Evolutionary conservation across 2,113 vertebrate species (phyloP), one percentile per base, ranked within the genome.

Genomic region (Paedocypris sp.): DNA sequence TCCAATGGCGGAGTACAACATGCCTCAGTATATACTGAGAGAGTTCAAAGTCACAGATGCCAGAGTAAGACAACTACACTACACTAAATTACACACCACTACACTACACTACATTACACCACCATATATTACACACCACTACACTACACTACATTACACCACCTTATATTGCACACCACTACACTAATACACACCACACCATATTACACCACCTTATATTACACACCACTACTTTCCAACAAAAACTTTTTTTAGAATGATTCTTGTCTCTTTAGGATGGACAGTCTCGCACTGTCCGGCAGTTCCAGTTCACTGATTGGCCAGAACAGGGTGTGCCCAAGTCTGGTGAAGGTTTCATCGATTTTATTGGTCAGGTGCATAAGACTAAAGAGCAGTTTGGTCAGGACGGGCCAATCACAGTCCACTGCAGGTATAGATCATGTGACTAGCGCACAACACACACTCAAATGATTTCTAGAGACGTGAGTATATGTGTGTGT

Each of bases 361-460:
- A 86, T 70, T 86, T 86, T 35, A 86, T 86, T 58, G 84, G 84
- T 43, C 84, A 86, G 64, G 84, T 86, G 57, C 84, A 86, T 73
- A 86, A 86, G 80, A 86, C 84, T 47, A 86, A 86, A 77, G 84
- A 86, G 36, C 84, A 86, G 75, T 86, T 86, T 67, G 84, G 84
- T 62, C 84, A 86, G 65, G 84, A 86, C 31, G 84, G 84, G 16
- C 84, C 84, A 38, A 86, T 86, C 15, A 71, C 79, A n/a, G 84
- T 86, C 39, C 84, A 86, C 73, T 86, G 84, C 82, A 86, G 84
- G 84, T 85, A 47, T 66, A 70, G 13, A 22, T 29, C 20, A 58
- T 32, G 2, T 41, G 15, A 16, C 15, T 9, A 15, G 9, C 16
- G 16, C 15, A 42, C 18, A 3, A 4, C 20, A 5, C 2, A 2